A percentile compares a stretch with the other conserved stretches of the same genome.
These are phyloP conservation scores for Akabosia matsudoensis DNA, from an alignment of 1,140 invertebrate species.

Conservation along the genomic window DNA sequence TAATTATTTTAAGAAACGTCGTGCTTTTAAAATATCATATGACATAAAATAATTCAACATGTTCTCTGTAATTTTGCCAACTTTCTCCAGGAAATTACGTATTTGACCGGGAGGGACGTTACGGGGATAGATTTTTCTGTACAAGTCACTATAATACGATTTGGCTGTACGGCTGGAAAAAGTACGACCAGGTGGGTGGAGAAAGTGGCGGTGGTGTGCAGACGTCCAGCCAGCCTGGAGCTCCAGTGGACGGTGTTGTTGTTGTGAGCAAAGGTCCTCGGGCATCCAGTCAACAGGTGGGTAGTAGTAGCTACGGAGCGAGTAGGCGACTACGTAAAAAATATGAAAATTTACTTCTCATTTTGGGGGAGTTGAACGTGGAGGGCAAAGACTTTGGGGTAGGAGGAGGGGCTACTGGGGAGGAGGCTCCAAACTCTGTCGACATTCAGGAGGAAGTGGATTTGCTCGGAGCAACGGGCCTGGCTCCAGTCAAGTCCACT, in stretches of 20 bases:
- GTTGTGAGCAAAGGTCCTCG: not conserved
- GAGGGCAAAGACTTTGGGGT: not conserved
- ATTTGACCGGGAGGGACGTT: constrained; percentile 70
- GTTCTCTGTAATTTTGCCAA: not conserved
- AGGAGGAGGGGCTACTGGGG: not conserved
- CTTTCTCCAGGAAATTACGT: constrained; percentile 61
- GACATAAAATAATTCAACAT: too few relatives aligned
- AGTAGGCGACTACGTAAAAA: not conserved
- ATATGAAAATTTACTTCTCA: not conserved
- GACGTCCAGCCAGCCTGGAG: not conserved
- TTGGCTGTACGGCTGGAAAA: constrained; percentile 48
- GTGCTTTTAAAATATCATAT: too few relatives aligned
- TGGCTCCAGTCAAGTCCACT: constrained; percentile 34
- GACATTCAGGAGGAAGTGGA: not conserved
- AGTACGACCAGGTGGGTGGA: constrained; percentile 36
- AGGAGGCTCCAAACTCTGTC: too few relatives aligned
- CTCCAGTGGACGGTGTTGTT: not conserved
- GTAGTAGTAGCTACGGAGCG: constrained; percentile 11
- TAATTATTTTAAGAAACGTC: too few relatives aligned
- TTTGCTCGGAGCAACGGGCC: not conserved
- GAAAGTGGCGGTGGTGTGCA: not conserved
- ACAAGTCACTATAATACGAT: constrained; percentile 63
- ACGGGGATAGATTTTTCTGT: constrained; percentile 73
- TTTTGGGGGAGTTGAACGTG: not conserved
- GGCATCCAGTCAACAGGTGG: constrained; percentile 38